Conservation (phyloP, 1,140 invertebrate species). For the Drosophila ambigua region DNA sequence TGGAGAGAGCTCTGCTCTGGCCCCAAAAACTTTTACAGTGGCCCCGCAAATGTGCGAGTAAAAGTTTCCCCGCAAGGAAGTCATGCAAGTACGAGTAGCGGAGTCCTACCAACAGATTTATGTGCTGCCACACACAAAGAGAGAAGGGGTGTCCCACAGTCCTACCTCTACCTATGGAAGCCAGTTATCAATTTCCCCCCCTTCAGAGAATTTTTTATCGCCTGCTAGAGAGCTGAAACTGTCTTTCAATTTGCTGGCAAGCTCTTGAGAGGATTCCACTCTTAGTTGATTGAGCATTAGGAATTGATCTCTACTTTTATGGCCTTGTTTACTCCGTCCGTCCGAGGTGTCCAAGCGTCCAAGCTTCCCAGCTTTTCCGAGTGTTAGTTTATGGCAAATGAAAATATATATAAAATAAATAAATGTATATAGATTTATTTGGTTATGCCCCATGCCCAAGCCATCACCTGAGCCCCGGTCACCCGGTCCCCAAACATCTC, state of each 20-base stretch:
- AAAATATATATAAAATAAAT: conserved; percentile 34
- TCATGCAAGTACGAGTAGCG: conserved; percentile 17
- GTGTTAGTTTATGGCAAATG: conserved; percentile 69
- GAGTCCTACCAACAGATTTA: conserved; percentile 37
- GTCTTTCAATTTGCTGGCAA: conserved; percentile 61
- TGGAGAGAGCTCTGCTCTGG: conserved; percentile 20
- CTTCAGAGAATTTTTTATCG: conserved; percentile 21
- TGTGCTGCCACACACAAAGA: conserved; percentile 3
- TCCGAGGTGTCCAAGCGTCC: background rate
- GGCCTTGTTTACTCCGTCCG: conserved; percentile 62
- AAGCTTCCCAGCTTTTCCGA: too few relatives aligned
- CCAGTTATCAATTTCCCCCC: background rate
- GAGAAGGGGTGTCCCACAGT: background rate
- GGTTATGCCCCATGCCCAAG: conserved; percentile 42
- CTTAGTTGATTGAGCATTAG: conserved; percentile 78
- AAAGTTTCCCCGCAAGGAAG: conserved; percentile 24
- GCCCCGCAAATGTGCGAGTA: conserved; percentile 66
- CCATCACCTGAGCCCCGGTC: conserved; percentile 27
- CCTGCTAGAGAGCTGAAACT: conserved; percentile 7
- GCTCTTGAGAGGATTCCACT: conserved; percentile 52
- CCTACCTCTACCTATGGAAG: background rate
- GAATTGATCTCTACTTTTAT: conserved; percentile 78
- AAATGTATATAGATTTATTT: conserved; percentile 49
- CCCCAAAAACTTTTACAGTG: conserved; percentile 53
- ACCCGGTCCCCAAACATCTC: conserved; percentile 31